Evolutionary conservation across 2,113 vertebrate species (phyloP), one percentile per base, ranked within the genome.

Genomic region (Dromiciops gliroides): DNA sequence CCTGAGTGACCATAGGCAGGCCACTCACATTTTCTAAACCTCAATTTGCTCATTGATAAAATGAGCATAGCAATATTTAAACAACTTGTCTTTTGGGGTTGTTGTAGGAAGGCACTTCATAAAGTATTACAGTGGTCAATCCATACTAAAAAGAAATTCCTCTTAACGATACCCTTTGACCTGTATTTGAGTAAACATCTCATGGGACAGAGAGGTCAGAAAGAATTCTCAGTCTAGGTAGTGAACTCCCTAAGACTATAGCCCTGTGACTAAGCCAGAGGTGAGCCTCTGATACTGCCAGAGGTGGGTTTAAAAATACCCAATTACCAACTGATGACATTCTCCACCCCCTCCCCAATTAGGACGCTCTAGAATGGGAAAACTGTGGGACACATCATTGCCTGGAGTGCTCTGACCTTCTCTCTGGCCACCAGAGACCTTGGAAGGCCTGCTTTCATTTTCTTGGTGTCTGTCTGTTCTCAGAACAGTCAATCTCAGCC

Each of bases 401-500:
- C 37, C 19, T 83, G n/a, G 16, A 83, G 67, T 44, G 67, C n/a
- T 83, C 67, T 83, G n/a, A 83, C 89, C 89, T 50, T 90, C 89
- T 90, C 89, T 50, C 67, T 44, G 23, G 89, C 48, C 50, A 1
- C 8, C 0, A 37, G 51, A 93, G 83, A 89, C 83, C 94, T 51
- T 51, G 56, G 56, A 49, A 12, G 10, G 83, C 90, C 83, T 50
- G 90, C 48, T 95, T 16, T 92, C 94, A 51, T 95, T 96, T 96
- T 90, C 94, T 96, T 95, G 91, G 92, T 89, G 88, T 93, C 92
- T 91, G 96, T 92, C 96, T 97, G 96, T 97, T 96, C 51, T 89
- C 48, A 91, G 95, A 97, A 53, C 97, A 97, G 95, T 97, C 95
- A 97, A 94, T 98, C 96, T 95, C 96, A 97, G 91, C 89, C 96